These are phyloP conservation scores for Cheilosia urbana DNA, from an alignment of 2,888 invertebrate species.

Conservation along the genomic window DNA sequence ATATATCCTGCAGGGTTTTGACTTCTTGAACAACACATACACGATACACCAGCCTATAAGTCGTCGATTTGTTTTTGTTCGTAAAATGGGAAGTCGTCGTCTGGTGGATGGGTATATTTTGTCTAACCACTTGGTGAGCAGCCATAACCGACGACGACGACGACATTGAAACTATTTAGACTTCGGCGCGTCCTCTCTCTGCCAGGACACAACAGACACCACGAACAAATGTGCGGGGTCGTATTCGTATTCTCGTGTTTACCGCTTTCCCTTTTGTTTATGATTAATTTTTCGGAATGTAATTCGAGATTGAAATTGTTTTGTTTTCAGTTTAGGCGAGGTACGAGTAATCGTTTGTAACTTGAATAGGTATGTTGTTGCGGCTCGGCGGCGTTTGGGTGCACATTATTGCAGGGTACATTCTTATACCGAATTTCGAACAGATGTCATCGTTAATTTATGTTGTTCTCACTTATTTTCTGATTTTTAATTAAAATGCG, in stretches of 20 bases:
- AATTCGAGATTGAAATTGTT: slow-evolving; percentile 70
- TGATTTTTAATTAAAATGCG: neutral
- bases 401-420: neutral
- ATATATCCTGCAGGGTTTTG: slow-evolving; percentile 56
- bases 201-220: slow-evolving; percentile 64
- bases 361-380: slow-evolving; percentile 7
- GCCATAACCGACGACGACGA: neutral
- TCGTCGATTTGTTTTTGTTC: slow-evolving; percentile 58
- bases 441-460: slow-evolving; percentile 65
- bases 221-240: slow-evolving; percentile 43
- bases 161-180: slow-evolving; percentile 67
- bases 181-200: slow-evolving; percentile 24
- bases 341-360: slow-evolving; percentile 32
- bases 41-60: slow-evolving; percentile 27
- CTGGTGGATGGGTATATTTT: slow-evolving; percentile 26
- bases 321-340: slow-evolving; percentile 45
- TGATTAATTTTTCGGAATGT: slow-evolving; percentile 71
- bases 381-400: neutral
- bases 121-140: slow-evolving; percentile 36
- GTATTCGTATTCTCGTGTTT: slow-evolving; percentile 61
- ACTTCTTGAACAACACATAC: slow-evolving; percentile 40
- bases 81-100: slow-evolving; percentile 36
- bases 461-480: slow-evolving; percentile 23
- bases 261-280: slow-evolving; percentile 68
- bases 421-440: slow-evolving; percentile 56